Percentiles rank a stretch among this genome's conserved stretches.
These are phyloP conservation scores for Lepidonotus clava DNA, from an alignment of 2,888 invertebrate species.

Conservation along the genomic window DNA sequence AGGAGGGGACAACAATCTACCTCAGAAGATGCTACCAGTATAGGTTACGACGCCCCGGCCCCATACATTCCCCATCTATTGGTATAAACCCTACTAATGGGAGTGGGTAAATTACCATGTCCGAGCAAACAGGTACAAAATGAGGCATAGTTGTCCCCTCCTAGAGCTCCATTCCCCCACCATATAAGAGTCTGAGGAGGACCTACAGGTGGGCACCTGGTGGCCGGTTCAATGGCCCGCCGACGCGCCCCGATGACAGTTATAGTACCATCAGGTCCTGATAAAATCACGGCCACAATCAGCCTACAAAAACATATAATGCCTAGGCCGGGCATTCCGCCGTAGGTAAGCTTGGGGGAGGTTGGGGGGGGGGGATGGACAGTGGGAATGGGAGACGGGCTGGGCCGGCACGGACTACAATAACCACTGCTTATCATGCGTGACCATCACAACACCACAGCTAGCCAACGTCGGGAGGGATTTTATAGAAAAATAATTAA, in stretches of 20 bases:
- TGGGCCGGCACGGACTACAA: not conserved
- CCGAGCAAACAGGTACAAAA: not conserved
- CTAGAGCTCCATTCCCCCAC: not conserved
- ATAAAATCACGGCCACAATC: constrained; percentile 38
- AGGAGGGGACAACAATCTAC: no score
- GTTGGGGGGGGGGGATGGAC: not conserved
- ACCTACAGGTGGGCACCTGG: not conserved
- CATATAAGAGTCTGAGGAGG: constrained; percentile 6
- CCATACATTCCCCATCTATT: not conserved
- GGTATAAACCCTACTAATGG: not conserved
- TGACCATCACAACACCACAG: constrained; percentile 46
- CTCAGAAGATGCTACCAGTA: no score
- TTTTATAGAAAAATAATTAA: constrained; percentile 52
- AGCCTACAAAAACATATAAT: constrained; percentile 50
- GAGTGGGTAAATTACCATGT: constrained; percentile 15
- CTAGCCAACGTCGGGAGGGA: not conserved
- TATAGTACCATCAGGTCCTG: constrained; percentile 36
- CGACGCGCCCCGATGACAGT: constrained; percentile 10
- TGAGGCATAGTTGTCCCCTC: constrained; percentile 3
- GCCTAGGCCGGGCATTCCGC: not conserved
- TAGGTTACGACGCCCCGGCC: not conserved
- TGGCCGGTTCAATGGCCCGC: not conserved
- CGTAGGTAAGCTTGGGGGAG: no score
- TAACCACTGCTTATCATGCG: constrained; percentile 44
- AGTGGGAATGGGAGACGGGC: not conserved